Evolutionary conservation across 2,797 vertebrate genomes (phyloP).

Genomic region (Chelon labrosus): DNA sequence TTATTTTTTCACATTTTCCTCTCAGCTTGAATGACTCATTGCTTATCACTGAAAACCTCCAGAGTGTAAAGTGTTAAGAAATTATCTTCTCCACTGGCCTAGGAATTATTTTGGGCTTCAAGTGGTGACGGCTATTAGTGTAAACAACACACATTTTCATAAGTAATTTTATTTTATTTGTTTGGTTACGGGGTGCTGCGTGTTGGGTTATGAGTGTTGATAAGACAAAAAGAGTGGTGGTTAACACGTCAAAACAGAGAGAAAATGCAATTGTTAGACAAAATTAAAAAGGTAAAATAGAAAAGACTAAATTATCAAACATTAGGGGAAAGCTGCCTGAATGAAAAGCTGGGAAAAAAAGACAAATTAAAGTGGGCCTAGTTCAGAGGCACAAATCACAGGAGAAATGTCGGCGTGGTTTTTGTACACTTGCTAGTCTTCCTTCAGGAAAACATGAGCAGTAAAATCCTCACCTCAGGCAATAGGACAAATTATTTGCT

Average conservation of each 20-base stretch:
- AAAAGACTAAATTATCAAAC: constrained; percentile 14
- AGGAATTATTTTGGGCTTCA: constrained; percentile 26
- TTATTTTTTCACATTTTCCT: background rate
- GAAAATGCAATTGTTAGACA: constrained; percentile 3
- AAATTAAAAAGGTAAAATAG: constrained; percentile 13
- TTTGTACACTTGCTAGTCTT: constrained; percentile 21
- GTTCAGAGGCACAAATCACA: constrained; percentile 23
- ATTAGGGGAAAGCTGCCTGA: background rate
- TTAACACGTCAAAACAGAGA: constrained; percentile 1
- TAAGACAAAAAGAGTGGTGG: constrained; percentile 14
- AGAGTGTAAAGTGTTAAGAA: constrained; percentile 32
- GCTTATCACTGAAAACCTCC: constrained; percentile 36
- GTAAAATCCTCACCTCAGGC: constrained; percentile 49
- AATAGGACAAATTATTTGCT: constrained; percentile 36
- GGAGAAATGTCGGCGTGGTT: constrained; percentile 7
- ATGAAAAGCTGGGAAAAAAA: constrained; percentile 1
- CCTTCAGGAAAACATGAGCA: constrained; percentile 51
- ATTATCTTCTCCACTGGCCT: constrained; percentile 42
- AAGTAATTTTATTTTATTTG: constrained; percentile 14
- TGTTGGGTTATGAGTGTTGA: constrained; percentile 14
- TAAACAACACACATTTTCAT: constrained; percentile 26
- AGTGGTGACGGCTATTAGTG: constrained; percentile 23
- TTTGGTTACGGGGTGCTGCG: constrained; percentile 7
- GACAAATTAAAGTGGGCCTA: constrained; percentile 9
- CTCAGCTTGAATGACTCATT: constrained; percentile 26